Evolutionary conservation across 2,113 vertebrate species (phyloP), one percentile per base, ranked within the genome.

Genomic region (Hemiprocne comata): DNA sequence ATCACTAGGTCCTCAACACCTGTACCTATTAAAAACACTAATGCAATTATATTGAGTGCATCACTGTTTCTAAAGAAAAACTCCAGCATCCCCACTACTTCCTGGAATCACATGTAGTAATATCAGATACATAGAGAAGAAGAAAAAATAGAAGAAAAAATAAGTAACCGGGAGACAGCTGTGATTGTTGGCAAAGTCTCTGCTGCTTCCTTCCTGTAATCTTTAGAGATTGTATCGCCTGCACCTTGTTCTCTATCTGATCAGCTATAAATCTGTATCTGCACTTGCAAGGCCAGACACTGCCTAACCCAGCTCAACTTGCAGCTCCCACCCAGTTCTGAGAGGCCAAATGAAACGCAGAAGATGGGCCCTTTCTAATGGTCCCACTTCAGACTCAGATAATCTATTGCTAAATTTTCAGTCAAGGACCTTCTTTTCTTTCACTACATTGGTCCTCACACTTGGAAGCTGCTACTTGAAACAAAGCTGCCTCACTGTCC

Each of bases 401-500:
- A 38, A 77, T 23, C 38, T 66, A 10, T 17, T 33, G 46, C 2
- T 34, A 46, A 40, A 17, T 92, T 83, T 83, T 50, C 21, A 55
- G 79, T 67, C 3, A 62, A 51, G 20, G 21, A 23, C 11, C 5
- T 66, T 44, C 3, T 36, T 33, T 82, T 31, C 74, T 85, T 31
- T 19, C 13, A 24, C 10, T 1, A 19, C 1, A 0, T 6, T 51
- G 13, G 9, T 38, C 23, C 17, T 62, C 3, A 2, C 13, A 26
- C n/a, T 20, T 61, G 12, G 12, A 20, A 79, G 8, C 36, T n/a
- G n/a, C n/a, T n/a, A n/a, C n/a, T n/a, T n/a, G n/a, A n/a, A n/a
- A n/a, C 31, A 81, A 74, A 86, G 23, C 17, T 72, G 5, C 29
- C 16, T 62, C 40, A 5, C 6, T 31, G 8, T 28, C n/a, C 9